phyloP scores from a whole-genome alignment of 2,888 invertebrate species.

The Pterostichus niger region DNA sequence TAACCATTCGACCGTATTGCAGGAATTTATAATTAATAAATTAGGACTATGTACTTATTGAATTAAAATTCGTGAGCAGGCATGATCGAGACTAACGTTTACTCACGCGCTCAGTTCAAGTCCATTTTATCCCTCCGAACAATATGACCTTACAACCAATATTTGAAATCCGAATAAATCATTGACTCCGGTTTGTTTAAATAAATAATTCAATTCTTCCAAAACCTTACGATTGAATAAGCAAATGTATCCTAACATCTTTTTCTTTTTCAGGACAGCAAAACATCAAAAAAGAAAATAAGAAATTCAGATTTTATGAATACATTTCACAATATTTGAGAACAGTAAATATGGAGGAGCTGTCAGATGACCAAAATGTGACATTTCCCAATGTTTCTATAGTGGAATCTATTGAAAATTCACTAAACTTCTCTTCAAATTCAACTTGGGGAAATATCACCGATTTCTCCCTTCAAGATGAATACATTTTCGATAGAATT shows the following conservation, averaged over 20 bases:
- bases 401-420: not conserved
- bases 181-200: too few species aligned
- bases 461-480: slow-evolving; percentile 74
- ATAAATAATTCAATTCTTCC: too few species aligned
- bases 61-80: too few species aligned
- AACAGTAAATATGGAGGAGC: slow-evolving; percentile 9
- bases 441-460: not conserved
- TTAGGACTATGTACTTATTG: too few species aligned
- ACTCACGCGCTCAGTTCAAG: too few species aligned
- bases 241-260: not conserved
- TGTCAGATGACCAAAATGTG: not conserved
- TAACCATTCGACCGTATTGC: too few species aligned
- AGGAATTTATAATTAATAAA: too few species aligned
- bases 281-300: not conserved
- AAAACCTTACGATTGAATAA: not conserved
- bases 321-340: not conserved
- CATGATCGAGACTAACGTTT: too few species aligned
- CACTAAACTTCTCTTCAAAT: not conserved
- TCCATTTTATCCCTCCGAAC: too few species aligned
- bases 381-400: not conserved
- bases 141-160: too few species aligned
- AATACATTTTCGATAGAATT: slow-evolving; percentile 87
- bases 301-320: slow-evolving; percentile 28
- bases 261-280: slow-evolving; percentile 12
- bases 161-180: too few species aligned